Conservation (phyloP, 2,113 vertebrate species). For the Silurus asotus region DNA sequence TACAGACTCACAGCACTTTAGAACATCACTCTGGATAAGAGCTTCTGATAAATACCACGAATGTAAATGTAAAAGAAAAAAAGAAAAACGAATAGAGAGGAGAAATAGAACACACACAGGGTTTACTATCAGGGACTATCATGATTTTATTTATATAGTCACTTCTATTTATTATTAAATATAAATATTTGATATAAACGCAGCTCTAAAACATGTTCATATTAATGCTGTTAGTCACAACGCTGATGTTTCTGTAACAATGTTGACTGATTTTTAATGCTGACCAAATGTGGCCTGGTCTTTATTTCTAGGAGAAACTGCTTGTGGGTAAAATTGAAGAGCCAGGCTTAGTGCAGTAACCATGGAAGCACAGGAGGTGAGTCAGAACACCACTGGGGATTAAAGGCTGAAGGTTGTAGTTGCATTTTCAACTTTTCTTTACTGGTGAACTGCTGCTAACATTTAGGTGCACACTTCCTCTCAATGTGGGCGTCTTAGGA, state of each 20-base stretch:
- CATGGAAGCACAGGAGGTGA: conserved; percentile 6
- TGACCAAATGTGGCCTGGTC: background rate
- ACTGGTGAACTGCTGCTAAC: conserved; percentile 22
- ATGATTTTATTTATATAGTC: background rate
- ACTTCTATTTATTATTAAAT: background rate
- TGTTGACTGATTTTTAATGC: background rate
- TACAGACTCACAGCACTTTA: too few species aligned
- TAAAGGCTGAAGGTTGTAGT: background rate
- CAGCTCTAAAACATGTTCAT: background rate
- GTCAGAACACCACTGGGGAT: conserved; percentile 3
- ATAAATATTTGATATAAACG: background rate
- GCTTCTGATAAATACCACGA: too few species aligned
- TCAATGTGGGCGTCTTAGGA: background rate
- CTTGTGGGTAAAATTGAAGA: conserved; percentile 9
- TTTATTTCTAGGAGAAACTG: background rate
- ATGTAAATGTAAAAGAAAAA: too few species aligned
- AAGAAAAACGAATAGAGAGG: too few species aligned
- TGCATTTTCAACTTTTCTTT: conserved; percentile 5
- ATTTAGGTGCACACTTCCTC: background rate
- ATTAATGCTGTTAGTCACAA: background rate
- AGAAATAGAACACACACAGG: too few species aligned
- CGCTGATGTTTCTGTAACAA: background rate
- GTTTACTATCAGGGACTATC: background rate
- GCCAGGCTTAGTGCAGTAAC: conserved; percentile 7
- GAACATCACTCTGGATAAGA: too few species aligned